phyloP scores from a whole-genome alignment of 2,797 vertebrate genomes.

The Aythya fuligula region DNA sequence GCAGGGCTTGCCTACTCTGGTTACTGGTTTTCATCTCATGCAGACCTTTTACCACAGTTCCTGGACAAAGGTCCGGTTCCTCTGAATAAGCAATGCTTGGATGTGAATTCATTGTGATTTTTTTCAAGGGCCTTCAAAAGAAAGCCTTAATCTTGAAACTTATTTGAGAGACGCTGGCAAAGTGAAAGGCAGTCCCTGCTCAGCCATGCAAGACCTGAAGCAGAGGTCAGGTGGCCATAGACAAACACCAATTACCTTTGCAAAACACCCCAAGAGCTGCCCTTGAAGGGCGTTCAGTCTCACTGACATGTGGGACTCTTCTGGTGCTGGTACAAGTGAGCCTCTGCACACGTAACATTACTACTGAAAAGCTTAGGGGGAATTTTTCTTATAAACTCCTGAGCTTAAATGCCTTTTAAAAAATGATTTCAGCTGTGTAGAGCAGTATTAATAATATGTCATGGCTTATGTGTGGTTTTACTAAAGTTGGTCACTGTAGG shows the following conservation, averaged over 20 bases:
- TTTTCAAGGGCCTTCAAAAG: neutral
- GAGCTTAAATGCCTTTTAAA: neutral
- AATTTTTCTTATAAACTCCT: neutral
- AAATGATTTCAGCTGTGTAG: neutral
- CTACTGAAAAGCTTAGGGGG: neutral
- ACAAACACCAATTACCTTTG: neutral
- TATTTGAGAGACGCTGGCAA: neutral
- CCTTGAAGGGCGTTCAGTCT: too few species aligned
- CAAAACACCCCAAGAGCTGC: neutral
- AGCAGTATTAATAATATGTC: neutral
- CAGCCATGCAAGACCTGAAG: neutral
- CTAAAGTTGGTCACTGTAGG: neutral
- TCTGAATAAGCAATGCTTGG: neutral
- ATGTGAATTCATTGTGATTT: neutral
- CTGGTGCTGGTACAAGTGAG: neutral
- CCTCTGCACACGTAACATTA: neutral
- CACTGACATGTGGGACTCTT: neutral
- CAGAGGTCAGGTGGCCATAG: fast-evolving
- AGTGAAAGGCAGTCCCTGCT: neutral
- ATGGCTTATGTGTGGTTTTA: neutral
- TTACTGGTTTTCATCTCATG: neutral
- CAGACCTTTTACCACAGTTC: neutral
- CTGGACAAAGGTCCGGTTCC: neutral
- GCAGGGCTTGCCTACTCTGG: neutral
- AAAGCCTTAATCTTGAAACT: neutral